Base-by-base conservation (phyloP, 1,140 invertebrate genomes). In the Zophobas atratus region DNA sequence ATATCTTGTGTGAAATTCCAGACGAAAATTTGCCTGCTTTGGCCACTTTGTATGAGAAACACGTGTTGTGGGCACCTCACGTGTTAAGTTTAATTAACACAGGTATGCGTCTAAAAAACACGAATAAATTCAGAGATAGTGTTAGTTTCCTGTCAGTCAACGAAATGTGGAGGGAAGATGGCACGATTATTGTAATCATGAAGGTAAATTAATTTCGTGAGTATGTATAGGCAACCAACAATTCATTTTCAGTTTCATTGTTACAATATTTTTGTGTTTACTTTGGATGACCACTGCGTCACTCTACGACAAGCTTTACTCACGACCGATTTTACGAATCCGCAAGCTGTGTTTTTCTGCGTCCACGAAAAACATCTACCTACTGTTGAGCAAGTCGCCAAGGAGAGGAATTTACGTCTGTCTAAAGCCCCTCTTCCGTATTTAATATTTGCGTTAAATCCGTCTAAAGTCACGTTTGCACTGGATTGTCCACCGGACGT, bases 51-150 rank as follows among this genome's bases (percentile, higher is more conserved):
- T 67, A 67, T 6, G 5, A 67, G 20, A 67, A 67, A 67, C 60
- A 67, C 33, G 39, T 43, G 6, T 1, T 32, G 2, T 67, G 60
- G 60, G 39, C 60, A 6, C 60, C 60, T 5, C 60, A 67, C 20
- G 60, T 67, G 20, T 48, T 67, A 46, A 67, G 38, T n/a, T 39
- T 67, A 39, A 41, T 67, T 67, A 20, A 43, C 39, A 67, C 39
- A 32, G 60, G 60, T 8, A 67, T 67, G 1, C 6, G 20, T 6
- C 43, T 38, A 39, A 67, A 41, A 67, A 41, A 36, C 20, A n/a
- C 60, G 6, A n/a, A 41, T 4, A 67, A 67, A 43, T 67, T 43
- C 43, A 6, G 39, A 20, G 8, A 67, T n/a, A 32, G 60, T 41
- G 33, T 67, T 0, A 67, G 39, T 41, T 67, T 67, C 8, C 20